Evolutionary conservation across 35 echinoderm and acorn worm species (phyloP).

Genomic region (Acanthaster planci): DNA sequence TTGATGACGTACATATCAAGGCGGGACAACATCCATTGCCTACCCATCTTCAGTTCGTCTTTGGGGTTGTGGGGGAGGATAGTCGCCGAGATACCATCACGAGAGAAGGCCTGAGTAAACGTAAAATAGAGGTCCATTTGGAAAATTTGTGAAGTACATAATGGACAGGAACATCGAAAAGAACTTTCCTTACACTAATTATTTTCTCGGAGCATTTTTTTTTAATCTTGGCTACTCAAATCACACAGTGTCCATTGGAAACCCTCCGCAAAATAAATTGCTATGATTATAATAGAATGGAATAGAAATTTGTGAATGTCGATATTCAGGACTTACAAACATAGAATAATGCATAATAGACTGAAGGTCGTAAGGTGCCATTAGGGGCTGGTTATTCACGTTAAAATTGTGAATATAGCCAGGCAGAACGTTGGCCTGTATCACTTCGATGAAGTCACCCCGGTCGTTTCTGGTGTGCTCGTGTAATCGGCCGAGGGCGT

Average conservation of each 20-base stretch:
- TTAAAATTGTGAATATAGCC: conserved; percentile 27
- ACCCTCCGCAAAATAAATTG: too few relatives aligned
- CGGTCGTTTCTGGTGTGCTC: conserved; percentile 55
- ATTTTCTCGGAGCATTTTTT: too few relatives aligned
- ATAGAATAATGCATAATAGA: conserved; percentile 41
- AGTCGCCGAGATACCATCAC: not conserved
- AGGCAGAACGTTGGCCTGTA: conserved; percentile 17
- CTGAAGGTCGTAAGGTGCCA: conserved; percentile 17
- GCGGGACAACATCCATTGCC: not conserved
- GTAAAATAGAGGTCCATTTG: too few relatives aligned
- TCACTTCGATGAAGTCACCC: conserved; percentile 31
- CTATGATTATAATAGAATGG: too few relatives aligned
- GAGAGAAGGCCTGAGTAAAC: not conserved
- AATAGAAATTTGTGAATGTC: not conserved
- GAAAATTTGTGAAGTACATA: too few relatives aligned
- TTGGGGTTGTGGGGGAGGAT: not conserved
- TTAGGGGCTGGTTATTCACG: not conserved
- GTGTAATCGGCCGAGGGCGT: conserved; percentile 51
- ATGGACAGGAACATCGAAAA: too few relatives aligned
- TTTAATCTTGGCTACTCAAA: too few relatives aligned
- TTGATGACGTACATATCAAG: not conserved
- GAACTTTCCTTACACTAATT: too few relatives aligned
- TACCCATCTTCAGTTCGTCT: not conserved
- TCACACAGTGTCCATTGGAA: too few relatives aligned
- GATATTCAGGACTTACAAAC: conserved; percentile 29